A percentile compares a stretch with the other conserved stretches of the same genome.
These are phyloP conservation scores for Diorhabda elongata DNA, from an alignment of 1,140 invertebrate genomes.

Conservation along the genomic window DNA sequence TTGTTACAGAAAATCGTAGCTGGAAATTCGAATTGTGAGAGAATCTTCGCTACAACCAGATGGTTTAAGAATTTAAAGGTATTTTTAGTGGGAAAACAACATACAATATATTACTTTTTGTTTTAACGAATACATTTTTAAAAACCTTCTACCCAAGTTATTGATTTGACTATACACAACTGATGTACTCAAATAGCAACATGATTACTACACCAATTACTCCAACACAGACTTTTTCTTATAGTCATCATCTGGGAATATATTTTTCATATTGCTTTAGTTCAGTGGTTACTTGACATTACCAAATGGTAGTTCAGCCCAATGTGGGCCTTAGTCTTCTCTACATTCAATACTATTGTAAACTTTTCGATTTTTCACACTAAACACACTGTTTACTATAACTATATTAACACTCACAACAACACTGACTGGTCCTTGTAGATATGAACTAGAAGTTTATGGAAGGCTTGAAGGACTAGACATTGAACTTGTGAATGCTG, in stretches of 20 bases:
- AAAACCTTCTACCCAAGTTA: background rate
- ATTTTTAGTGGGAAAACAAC: constrained; percentile 16
- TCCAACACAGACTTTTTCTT: background rate
- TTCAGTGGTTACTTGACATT: background rate
- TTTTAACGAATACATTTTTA: constrained; percentile 13
- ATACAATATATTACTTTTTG: background rate
- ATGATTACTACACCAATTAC: background rate
- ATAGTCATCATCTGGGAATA: background rate
- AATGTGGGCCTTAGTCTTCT: background rate
- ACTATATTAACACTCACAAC: too few relatives aligned
- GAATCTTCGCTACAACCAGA: background rate
- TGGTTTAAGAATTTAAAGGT: constrained; percentile 10
- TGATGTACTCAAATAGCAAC: background rate
- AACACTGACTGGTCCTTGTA: too few relatives aligned
- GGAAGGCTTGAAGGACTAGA: too few relatives aligned
- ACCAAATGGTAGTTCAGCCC: background rate
- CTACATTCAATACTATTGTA: too few relatives aligned
- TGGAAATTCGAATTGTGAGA: background rate
- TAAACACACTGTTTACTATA: too few relatives aligned
- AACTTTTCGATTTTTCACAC: too few relatives aligned
- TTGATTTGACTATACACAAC: background rate
- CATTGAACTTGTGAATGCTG: too few relatives aligned
- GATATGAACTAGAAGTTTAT: too few relatives aligned
- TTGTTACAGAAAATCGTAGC: constrained; percentile 17
- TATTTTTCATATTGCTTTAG: background rate